These are phyloP conservation scores for Atractosteus spatula DNA, from an alignment of 2,113 vertebrate species.

Conservation along the genomic window DNA sequence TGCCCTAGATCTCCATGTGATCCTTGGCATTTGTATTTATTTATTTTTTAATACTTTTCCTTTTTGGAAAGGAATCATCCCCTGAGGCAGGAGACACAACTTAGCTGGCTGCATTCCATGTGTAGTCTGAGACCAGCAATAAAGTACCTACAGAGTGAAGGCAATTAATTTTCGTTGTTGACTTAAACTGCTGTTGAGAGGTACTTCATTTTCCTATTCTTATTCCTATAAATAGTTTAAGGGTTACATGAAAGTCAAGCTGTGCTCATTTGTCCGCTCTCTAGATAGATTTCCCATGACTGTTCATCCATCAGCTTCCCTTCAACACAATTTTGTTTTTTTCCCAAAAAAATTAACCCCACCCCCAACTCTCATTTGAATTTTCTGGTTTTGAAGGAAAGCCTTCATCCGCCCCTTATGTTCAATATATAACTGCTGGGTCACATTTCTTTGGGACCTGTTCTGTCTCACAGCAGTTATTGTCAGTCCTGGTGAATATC, in stretches of 20 bases:
- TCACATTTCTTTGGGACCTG: too few relatives aligned
- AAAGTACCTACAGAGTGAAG: constrained; percentile 46
- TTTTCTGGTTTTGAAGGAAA: too few relatives aligned
- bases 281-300: constrained; percentile 50
- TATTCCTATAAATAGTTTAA: constrained; percentile 61
- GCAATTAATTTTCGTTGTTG: constrained; percentile 79
- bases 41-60: constrained; percentile 2
- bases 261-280: constrained; percentile 51
- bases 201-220: constrained; percentile 64
- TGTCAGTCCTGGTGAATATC: too few relatives aligned
- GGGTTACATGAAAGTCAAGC: constrained; percentile 64
- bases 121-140: background rate
- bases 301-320: constrained; percentile 36
- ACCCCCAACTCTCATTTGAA: constrained; percentile 25
- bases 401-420: too few relatives aligned
- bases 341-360: constrained; percentile 55
- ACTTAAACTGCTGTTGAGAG: constrained; percentile 70
- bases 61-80: too few relatives aligned
- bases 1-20: background rate
- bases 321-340: constrained; percentile 39
- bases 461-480: too few relatives aligned
- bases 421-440: too few relatives aligned
- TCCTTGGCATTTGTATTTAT: constrained; percentile 19
- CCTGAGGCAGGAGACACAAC: too few relatives aligned
- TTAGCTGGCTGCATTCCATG: too few relatives aligned